A percentile compares a stretch with the other conserved stretches of the same genome.
phyloP scores from a whole-genome alignment of 2,113 vertebrate genomes.

The Ptychochromis oligacanthus region DNA sequence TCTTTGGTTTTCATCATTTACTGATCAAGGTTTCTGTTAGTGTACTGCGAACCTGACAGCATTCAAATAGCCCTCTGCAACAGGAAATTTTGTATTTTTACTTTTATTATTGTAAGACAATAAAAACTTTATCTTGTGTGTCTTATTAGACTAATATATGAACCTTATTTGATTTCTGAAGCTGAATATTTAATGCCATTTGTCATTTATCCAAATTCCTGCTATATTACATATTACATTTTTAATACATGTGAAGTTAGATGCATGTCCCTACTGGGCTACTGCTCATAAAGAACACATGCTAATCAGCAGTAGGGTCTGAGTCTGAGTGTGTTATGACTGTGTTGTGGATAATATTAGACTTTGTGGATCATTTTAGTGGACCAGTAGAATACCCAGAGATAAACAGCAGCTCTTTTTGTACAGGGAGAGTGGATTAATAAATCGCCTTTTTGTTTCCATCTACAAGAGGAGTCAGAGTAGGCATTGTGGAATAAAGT shows the following conservation, averaged over 20 bases:
- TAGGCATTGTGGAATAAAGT: background rate
- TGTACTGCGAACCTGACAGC: too few relatives aligned
- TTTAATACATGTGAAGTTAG: background rate
- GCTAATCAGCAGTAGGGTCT: too few relatives aligned
- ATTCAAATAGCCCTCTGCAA: background rate
- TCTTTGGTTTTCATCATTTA: too few relatives aligned
- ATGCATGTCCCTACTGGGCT: background rate
- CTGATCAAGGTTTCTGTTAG: too few relatives aligned
- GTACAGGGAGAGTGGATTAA: too few relatives aligned
- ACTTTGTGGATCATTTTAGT: too few relatives aligned
- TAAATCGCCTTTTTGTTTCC: too few relatives aligned
- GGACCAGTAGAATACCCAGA: too few relatives aligned
- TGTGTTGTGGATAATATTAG: too few relatives aligned
- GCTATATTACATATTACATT: background rate
- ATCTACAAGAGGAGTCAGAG: background rate
- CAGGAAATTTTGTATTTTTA: background rate
- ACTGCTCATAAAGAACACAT: too few relatives aligned
- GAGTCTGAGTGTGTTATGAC: too few relatives aligned
- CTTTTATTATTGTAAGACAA: background rate
- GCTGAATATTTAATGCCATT: background rate
- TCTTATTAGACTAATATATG: background rate
- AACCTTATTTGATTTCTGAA: background rate
- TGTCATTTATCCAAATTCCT: background rate
- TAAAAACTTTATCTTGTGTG: background rate
- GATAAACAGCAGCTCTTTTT: too few relatives aligned